A percentile compares a stretch with the other conserved stretches of the same genome.
These are phyloP conservation scores for Apotomis capreana DNA, from an alignment of 2,888 invertebrate species.

Conservation along the genomic window DNA sequence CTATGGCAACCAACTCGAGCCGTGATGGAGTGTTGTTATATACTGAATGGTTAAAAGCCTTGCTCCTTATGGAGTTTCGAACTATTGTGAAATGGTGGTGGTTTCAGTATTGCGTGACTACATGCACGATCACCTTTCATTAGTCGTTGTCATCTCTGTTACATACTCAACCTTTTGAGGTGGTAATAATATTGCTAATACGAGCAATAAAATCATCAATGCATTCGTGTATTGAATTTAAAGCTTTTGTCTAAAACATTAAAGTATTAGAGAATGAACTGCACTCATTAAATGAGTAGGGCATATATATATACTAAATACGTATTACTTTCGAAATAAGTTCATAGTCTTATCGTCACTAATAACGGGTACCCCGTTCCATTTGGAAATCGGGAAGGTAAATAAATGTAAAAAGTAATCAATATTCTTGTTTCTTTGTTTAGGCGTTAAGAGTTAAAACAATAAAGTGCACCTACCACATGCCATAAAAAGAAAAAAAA, in stretches of 20 bases:
- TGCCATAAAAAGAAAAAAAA: no score
- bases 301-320: no score
- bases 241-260: slow-evolving; percentile 5
- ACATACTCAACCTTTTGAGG: not conserved
- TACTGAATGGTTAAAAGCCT: not conserved
- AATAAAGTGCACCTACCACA: no score
- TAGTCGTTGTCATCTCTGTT: not conserved
- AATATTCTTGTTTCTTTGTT: no score
- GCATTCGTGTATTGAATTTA: slow-evolving; percentile 8
- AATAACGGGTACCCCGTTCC: not conserved
- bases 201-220: slow-evolving; percentile 1
- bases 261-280: slow-evolving; percentile 8
- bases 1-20: slow-evolving; percentile 33
- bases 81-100: slow-evolving; percentile 8
- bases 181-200: slow-evolving; percentile 5
- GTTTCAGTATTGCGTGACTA: not conserved
- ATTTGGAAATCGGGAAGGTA: not conserved
- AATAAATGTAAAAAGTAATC: no score
- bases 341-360: not conserved
- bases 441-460: no score
- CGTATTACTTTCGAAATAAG: no score
- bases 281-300: slow-evolving; percentile 27
- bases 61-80: not conserved
- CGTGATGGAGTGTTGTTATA: slow-evolving; percentile 6
- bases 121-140: not conserved